Conservation (phyloP, 1,140 invertebrate genomes). For the Sycophaga agraensis region DNA sequence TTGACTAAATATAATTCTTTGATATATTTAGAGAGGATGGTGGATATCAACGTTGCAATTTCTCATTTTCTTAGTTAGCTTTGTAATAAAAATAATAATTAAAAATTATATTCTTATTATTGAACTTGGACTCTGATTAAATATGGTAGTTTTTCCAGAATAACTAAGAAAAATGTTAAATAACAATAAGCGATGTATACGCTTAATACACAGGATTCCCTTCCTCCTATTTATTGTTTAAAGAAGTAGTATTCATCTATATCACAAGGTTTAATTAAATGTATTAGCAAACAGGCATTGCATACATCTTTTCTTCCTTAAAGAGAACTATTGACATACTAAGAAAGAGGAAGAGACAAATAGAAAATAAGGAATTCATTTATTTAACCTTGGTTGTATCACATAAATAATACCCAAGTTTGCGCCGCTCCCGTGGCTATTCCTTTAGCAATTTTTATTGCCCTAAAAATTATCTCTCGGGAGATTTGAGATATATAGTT, state of each 20-base stretch:
- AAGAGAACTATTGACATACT: not conserved
- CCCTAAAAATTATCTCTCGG: conserved; percentile 24
- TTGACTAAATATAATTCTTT: conserved; percentile 1
- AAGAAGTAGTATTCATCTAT: conserved; percentile 16
- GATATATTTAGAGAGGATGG: too few species aligned
- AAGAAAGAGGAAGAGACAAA: conserved; percentile 27
- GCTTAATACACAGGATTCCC: too few species aligned
- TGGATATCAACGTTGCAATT: too few species aligned
- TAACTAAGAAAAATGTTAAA: too few species aligned
- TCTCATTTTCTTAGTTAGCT: too few species aligned
- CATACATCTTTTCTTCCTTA: not conserved
- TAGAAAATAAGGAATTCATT: conserved; percentile 30
- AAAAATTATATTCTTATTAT: too few species aligned
- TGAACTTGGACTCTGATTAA: too few species aligned
- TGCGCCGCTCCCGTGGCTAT: conserved; percentile 35
- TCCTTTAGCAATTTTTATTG: conserved; percentile 36
- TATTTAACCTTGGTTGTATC: conserved; percentile 53
- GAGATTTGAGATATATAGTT: conserved; percentile 13
- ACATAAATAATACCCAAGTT: conserved; percentile 53
- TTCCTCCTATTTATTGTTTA: conserved; percentile 8
- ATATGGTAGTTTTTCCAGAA: too few species aligned
- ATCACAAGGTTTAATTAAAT: conserved; percentile 25
- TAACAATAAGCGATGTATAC: too few species aligned
- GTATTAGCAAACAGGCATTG: not conserved
- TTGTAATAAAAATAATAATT: too few species aligned